These are phyloP conservation scores for Mechanitis messenoides DNA, from an alignment of 2,888 invertebrate species.

Conservation along the genomic window DNA sequence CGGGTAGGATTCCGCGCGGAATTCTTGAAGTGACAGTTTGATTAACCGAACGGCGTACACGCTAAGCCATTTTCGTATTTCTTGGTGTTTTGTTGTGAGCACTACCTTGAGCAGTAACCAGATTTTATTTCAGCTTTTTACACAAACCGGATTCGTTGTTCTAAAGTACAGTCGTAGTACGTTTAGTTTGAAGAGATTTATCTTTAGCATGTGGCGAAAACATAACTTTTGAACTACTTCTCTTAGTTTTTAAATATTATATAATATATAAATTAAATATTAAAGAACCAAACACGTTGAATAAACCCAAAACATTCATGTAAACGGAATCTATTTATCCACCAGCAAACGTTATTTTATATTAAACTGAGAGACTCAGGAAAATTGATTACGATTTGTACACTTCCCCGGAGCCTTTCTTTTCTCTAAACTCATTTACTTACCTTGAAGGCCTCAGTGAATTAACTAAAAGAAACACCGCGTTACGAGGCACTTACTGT, in stretches of 20 bases:
- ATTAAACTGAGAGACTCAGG: constrained; percentile 33
- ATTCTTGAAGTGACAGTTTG: constrained; percentile 77
- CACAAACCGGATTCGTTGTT: constrained; percentile 27
- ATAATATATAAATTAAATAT: no score
- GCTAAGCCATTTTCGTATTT: constrained; percentile 63
- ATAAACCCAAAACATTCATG: background rate
- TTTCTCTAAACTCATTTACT: constrained; percentile 58
- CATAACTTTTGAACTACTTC: no score
- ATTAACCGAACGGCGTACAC: constrained; percentile 74
- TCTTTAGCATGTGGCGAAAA: constrained; percentile 2
- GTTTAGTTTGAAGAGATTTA: constrained; percentile 22
- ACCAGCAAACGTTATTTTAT: constrained; percentile 18
- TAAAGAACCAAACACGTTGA: no score
- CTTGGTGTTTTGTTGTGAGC: constrained; percentile 57
- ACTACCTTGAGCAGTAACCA: constrained; percentile 52
- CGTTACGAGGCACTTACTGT: constrained; percentile 57
- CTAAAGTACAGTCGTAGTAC: constrained; percentile 13
- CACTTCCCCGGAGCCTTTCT: constrained; percentile 50
- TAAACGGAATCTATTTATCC: constrained; percentile 14
- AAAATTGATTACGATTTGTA: constrained; percentile 61
- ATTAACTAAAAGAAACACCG: constrained; percentile 59
- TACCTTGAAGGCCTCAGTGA: constrained; percentile 41
- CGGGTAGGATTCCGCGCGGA: constrained; percentile 69
- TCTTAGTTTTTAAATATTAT: no score
- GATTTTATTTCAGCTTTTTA: constrained; percentile 31